phyloP scores from a whole-genome alignment of 2,888 invertebrate genomes.

The Netelia melanura region DNA sequence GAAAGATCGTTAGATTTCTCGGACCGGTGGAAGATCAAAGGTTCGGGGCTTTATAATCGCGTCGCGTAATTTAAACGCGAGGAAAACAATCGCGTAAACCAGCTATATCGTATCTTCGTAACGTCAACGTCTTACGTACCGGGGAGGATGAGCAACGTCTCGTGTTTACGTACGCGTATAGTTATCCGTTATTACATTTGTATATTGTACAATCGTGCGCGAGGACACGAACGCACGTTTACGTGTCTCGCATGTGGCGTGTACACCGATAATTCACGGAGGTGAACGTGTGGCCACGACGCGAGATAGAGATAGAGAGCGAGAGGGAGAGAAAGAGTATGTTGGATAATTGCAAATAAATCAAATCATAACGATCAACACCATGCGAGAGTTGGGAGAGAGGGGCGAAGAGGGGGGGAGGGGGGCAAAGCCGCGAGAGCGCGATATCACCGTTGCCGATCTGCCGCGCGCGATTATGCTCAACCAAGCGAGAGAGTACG shows the following conservation, averaged over 20 bases:
- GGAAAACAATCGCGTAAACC: no score
- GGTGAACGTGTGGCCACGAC: slow-evolving; percentile 57
- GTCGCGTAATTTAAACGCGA: no score
- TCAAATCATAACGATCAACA: slow-evolving; percentile 82
- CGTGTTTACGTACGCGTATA: neutral
- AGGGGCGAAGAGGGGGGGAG: slow-evolving; percentile 9
- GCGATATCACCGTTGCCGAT: slow-evolving; percentile 67
- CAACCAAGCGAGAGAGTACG: slow-evolving; percentile 52
- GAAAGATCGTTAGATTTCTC: no score
- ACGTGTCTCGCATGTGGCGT: slow-evolving; percentile 53
- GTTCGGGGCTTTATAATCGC: no score
- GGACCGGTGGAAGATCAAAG: no score
- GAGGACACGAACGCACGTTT: slow-evolving; percentile 20
- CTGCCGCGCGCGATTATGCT: slow-evolving; percentile 66
- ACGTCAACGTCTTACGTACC: no score
- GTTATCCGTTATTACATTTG: slow-evolving; percentile 18
- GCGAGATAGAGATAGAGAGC: slow-evolving; percentile 53
- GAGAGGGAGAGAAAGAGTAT: slow-evolving; percentile 63
- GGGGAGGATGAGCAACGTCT: neutral
- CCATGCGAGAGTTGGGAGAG: slow-evolving; percentile 58
- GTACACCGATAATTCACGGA: slow-evolving; percentile 76
- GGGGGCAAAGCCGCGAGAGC: slow-evolving; percentile 46
- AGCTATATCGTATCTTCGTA: no score
- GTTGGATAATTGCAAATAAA: slow-evolving; percentile 81
- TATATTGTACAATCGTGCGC: slow-evolving; percentile 7